These are phyloP conservation scores for Microtus obscurus DNA, from an alignment of 2,797 vertebrate species.

Conservation along the genomic window DNA sequence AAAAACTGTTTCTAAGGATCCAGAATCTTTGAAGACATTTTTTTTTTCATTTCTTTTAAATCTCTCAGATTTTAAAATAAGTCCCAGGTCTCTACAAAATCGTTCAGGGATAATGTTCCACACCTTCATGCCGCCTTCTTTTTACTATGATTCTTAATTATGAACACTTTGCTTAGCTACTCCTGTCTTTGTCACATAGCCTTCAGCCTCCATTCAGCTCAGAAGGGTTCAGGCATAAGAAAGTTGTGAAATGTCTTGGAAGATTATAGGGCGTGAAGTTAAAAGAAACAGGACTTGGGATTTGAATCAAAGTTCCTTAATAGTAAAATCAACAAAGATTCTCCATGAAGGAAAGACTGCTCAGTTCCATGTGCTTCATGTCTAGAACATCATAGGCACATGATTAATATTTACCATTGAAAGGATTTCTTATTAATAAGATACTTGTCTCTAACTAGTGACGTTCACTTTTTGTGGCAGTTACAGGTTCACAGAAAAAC, in stretches of 20 bases:
- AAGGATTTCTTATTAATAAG: not conserved
- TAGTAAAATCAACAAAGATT: not conserved
- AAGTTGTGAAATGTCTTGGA: not conserved
- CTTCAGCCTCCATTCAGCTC: not conserved
- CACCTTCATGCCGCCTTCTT: not conserved
- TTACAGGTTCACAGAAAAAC: conserved; percentile 19
- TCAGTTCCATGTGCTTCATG: not conserved
- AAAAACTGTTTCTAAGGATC: conserved; percentile 47
- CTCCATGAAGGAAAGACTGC: not conserved
- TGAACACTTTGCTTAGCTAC: not conserved
- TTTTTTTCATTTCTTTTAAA: conserved; percentile 36
- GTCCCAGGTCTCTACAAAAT: not conserved
- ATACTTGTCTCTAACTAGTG: not conserved
- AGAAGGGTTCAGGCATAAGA: not conserved
- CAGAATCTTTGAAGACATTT: conserved; percentile 6
- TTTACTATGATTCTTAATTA: not conserved
- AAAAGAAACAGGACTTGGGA: not conserved
- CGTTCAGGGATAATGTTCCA: not conserved
- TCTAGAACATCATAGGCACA: not conserved
- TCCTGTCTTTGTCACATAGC: not conserved
- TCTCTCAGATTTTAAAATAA: conserved; percentile 40
- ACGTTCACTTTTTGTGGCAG: not conserved
- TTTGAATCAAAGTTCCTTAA: not conserved
- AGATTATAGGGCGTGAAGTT: not conserved
- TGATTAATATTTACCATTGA: not conserved